Percentiles rank a stretch among this genome's conserved stretches.
Evolutionary conservation across 2,888 invertebrate species (phyloP).

Genomic region (Eristalinus aeneus): DNA sequence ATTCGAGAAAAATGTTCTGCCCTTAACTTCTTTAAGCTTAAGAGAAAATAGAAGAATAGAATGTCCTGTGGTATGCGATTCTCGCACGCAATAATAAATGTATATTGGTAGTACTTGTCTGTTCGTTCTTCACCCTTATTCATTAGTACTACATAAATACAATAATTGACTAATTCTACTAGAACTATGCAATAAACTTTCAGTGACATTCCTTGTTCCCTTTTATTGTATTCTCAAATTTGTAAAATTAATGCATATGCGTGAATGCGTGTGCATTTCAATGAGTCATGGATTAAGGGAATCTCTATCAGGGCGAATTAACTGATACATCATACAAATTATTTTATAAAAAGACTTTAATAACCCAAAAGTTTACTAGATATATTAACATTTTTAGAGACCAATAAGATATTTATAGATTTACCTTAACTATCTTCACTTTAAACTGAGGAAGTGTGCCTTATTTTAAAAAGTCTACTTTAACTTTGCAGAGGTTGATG

Average conservation of each 20-base stretch:
- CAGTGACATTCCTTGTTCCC: constrained; percentile 42
- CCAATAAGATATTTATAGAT: no score
- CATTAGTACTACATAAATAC: constrained; percentile 63
- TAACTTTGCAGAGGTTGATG: no score
- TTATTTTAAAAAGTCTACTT: no score
- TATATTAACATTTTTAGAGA: no score
- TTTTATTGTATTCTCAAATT: constrained; percentile 39
- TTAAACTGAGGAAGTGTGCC: no score
- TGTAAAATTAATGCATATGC: constrained; percentile 25
- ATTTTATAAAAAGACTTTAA: no score
- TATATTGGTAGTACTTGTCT: constrained; percentile 13
- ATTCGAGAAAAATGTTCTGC: neutral
- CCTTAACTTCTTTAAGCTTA: constrained; percentile 34
- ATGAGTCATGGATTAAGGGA: constrained; percentile 26
- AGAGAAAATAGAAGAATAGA: constrained; percentile 43
- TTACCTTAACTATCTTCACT: no score
- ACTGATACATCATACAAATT: constrained; percentile 54
- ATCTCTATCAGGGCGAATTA: constrained; percentile 6
- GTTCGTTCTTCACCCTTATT: constrained; percentile 29
- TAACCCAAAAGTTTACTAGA: no score
- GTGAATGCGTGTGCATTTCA: constrained; percentile 16
- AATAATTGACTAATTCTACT: constrained; percentile 69
- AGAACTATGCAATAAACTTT: constrained; percentile 57
- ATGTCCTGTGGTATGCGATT: constrained; percentile 62
- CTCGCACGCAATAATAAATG: constrained; percentile 63